These are phyloP conservation scores for Boloria euphrosyne DNA, from an alignment of 2,888 invertebrate genomes.

Conservation along the genomic window DNA sequence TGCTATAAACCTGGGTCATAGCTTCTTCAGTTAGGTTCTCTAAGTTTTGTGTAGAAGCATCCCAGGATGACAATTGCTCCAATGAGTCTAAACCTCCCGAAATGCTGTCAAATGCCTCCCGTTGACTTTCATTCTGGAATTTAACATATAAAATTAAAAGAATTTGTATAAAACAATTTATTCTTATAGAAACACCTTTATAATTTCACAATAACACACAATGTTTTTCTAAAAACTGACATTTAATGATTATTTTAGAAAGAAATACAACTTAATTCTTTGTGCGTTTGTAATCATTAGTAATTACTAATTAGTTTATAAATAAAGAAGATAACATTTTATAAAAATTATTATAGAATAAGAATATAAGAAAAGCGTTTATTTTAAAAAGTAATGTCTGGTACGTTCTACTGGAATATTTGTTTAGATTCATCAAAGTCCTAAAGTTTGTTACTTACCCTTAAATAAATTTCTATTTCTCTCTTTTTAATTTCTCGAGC, in stretches of 20 bases:
- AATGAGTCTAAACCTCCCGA: conserved; percentile 65
- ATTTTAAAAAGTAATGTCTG: too few relatives aligned
- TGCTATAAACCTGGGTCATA: conserved; percentile 69
- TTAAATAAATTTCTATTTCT: conserved; percentile 61
- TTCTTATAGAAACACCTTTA: too few relatives aligned
- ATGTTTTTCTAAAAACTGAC: too few relatives aligned
- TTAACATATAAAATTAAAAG: not conserved
- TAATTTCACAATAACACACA: too few relatives aligned
- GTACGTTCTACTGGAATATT: too few relatives aligned
- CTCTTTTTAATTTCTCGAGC: conserved; percentile 59
- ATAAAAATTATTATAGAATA: too few relatives aligned
- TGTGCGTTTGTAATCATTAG: too few relatives aligned
- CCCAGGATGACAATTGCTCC: conserved; percentile 60
- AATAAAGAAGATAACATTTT: too few relatives aligned
- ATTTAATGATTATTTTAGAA: too few relatives aligned
- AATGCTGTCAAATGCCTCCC: conserved; percentile 54
- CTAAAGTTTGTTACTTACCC: conserved; percentile 51
- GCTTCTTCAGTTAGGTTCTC: conserved; percentile 65
- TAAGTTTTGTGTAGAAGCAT: conserved; percentile 53
- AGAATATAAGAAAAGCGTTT: too few relatives aligned
- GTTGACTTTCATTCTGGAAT: conserved; percentile 57
- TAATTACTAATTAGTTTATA: too few relatives aligned
- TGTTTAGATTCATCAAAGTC: not conserved
- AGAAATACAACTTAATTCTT: too few relatives aligned
- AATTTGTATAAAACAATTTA: not conserved